These are phyloP conservation scores for Labrus mixtus DNA, from an alignment of 2,113 vertebrate genomes.

Conservation along the genomic window DNA sequence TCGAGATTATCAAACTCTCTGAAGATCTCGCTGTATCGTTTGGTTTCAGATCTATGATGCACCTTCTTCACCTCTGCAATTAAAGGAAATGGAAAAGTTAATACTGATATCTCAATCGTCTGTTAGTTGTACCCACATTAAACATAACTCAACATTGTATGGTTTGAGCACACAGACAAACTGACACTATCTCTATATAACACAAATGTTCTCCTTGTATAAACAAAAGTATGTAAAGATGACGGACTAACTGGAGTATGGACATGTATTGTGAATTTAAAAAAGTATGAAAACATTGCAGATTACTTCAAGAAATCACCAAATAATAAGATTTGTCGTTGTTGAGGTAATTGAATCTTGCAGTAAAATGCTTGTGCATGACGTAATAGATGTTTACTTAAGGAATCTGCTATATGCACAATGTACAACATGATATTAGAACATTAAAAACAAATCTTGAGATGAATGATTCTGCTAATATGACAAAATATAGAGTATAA, in stretches of 20 bases:
- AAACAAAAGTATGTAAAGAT: background rate
- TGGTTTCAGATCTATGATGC: slow-evolving; percentile 76
- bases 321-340: too few relatives aligned
- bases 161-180: background rate
- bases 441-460: too few relatives aligned
- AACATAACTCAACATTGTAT: too few relatives aligned
- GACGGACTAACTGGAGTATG: background rate
- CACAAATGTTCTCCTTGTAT: background rate
- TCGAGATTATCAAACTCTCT: slow-evolving; percentile 91
- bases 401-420: too few relatives aligned
- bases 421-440: background rate
- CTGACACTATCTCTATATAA: background rate
- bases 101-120: too few relatives aligned
- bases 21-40: slow-evolving; percentile 94
- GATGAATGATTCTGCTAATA: background rate
- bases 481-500: background rate
- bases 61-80: slow-evolving; percentile 72
- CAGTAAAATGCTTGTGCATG: too few relatives aligned
- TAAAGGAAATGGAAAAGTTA: slow-evolving; percentile 22
- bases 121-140: too few relatives aligned
- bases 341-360: too few relatives aligned
- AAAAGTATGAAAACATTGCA: too few relatives aligned
- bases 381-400: too few relatives aligned
- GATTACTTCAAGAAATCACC: too few relatives aligned
- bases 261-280: background rate